These are phyloP conservation scores for Tachina grossa DNA, from an alignment of 2,888 invertebrate genomes.

Conservation along the genomic window DNA sequence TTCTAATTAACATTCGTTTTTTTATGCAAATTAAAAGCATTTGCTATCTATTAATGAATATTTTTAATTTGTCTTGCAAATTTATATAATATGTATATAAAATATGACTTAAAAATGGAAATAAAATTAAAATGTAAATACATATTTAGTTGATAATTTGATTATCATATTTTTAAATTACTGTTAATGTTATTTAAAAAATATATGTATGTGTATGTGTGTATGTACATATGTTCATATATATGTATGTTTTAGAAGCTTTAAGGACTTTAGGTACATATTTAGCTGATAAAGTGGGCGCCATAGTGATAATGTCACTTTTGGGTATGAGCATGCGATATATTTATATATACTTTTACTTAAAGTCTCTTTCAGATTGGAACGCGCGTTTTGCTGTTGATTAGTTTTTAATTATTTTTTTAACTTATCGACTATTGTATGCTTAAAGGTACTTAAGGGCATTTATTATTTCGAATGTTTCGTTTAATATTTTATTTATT, in stretches of 20 bases:
- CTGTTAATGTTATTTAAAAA: constrained; percentile 6
- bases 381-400: not conserved
- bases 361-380: not conserved
- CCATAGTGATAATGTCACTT: constrained; percentile 1
- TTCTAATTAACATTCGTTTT: constrained; percentile 7
- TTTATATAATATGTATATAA: constrained; percentile 3
- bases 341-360: not conserved
- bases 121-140: constrained; percentile 14
- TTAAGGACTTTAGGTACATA: constrained; percentile 22
- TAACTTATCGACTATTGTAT: constrained; percentile 28
- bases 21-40: constrained; percentile 62
- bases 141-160: constrained; percentile 45
- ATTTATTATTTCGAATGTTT: constrained; percentile 20
- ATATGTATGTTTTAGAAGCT: constrained; percentile 16
- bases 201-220: not conserved
- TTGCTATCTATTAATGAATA: constrained; percentile 39
- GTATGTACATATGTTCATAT: not conserved
- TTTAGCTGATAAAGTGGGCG: constrained; percentile 10
- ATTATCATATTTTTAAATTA: constrained; percentile 42
- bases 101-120: constrained; percentile 19
- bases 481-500: not conserved
- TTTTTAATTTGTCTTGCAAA: constrained; percentile 2
- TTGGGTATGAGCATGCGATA: not conserved
- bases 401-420: constrained; percentile 27
- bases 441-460: constrained; percentile 20